Evolutionary conservation across 2,113 vertebrate species (phyloP), one percentile per base, ranked within the genome.

Genomic region (Illadopsis cleaveri): DNA sequence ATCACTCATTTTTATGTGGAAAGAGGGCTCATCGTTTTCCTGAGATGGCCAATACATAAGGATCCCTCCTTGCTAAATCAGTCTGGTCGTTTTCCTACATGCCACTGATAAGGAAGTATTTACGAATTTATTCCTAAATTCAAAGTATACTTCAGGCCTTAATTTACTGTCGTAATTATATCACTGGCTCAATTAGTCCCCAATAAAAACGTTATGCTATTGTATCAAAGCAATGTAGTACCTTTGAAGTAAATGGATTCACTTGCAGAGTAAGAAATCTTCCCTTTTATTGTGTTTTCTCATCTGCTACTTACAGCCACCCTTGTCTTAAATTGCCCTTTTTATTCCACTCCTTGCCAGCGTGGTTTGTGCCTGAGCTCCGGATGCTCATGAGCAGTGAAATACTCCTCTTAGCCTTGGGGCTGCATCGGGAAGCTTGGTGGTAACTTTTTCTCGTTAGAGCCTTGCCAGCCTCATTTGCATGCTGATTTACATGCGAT

Each of bases 151-250:
- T 48, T 95, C 95, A 91, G 81, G 33, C 89, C 91, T 83, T 95
- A 76, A 96, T 97, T 96, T 96, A 96, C 45, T 80, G 92, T 78
- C 40, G 80, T 90, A 96, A 97, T 97, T 97, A 93, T 93, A 91
- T 79, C 93, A 80, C 76, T 90, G 93, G 94, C 97, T 98, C 95
- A 96, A 94, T 97, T 97, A 97, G 94, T 81, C 82, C 87, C 92
- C 90, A 92, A 71, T 96, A 89, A 94, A 97, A 96, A 56, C 4
- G 82, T 90, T 64, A 83, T 38, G 62, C 84, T 84, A 40, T 90
- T 94, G 31, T 62, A 81, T 33, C 48, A 68, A 73, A 80, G 88
- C 76, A 91, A 93, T 71, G 51, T 78, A 94, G 83, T 79, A 88
- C 78, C 94, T 89, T 90, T 89, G 91, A 92, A 96, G 81, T 87